Base-by-base conservation (phyloP, 1,140 invertebrate genomes). In the Dufourea novaeangliae region DNA sequence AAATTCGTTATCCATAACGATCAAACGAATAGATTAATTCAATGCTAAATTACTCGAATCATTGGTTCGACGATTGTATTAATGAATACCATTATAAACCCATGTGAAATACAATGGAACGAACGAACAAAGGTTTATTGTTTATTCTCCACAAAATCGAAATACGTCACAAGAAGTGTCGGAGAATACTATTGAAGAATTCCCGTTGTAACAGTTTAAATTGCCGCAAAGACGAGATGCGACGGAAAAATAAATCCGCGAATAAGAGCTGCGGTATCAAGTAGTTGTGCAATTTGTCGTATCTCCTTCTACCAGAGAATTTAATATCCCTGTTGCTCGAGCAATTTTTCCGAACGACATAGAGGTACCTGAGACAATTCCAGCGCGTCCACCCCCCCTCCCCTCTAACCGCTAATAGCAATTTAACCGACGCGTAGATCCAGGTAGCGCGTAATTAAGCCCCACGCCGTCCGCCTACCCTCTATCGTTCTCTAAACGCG, bases 381-480 rank as follows among this genome's bases (percentile, higher is more conserved):
- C 64, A 75, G 50, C 80, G 64, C 54, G 59, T 57, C n/a, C n/a
- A n/a, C n/a, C n/a, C n/a, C n/a, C n/a, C n/a, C n/a, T n/a, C 54
- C 29, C 61, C 75, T 52, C 50, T 41, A 79, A 82, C 80, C 75
- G 77, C 64, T 82, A 78, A 83, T 82, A 73, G 75, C 80, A 83
- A 78, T 83, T 82, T 83, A 74, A 39, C 59, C 59, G 34, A 46
- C 54, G 56, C 77, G 68, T 59, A 74, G 66, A 82, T 79, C 64
- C 80, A 79, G 74, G 57, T 73, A 83, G 74, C 76, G 80, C 68
- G 80, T 83, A 83, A 83, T 83, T 83, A 81, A 83, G 80, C 68
- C 72, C 62, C 77, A 22, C 70, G 34, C 52, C 79, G 56, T 80
- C 59, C 71, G 56, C 56, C 46, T 25, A 20, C 27, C 41, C 70